Evolutionary conservation across 2,797 vertebrate species (phyloP), one percentile per base, ranked within the genome.

Genomic region (Merluccius polli): DNA sequence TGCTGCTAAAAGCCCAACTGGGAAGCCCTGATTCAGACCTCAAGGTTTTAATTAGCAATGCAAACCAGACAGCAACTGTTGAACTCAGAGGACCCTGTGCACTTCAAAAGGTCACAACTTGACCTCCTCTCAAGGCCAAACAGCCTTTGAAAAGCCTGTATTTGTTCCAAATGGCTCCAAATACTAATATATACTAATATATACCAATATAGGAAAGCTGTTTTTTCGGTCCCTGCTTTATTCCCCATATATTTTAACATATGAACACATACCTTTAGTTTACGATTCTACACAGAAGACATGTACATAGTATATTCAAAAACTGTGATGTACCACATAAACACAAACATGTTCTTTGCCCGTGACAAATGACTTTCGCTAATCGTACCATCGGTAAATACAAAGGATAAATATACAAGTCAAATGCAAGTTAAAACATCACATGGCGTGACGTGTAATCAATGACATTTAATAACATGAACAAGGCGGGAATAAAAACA

Each of bases 11-110:
- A 4, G 70, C 83, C 73, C 81, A 76, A 78, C 78, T 80, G 83
- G 41, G 79, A 85, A 41, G 59, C 68, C 38, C 76, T 65, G 82
- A 82, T 85, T 82, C 76, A 83, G 77, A 82, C 71, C 35, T 35
- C 33, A 81, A 4, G 5, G 78, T 74, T 86, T 29, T 78, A 85
- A 86, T 83, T 6, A 86, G 80, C 27, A 79, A 82, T 82, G 80
- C 87, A 84, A 38, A 71, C 73, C 15, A 1, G 71, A 75, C 76
- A 80, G 72, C 79, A 79, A 73, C 72, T 73, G 75, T 38, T 73
- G 24, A 32, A 82, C 81, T 81, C 74, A 31, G 73, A 18, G 68
- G 30, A 73, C 38, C 77, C 72, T 72, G 0, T 36, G 77, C 52
- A 31, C 32, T 71, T 36, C 32, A 73, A 73, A 65, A 75, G 33